Evolutionary conservation across 2,113 vertebrate genomes (phyloP).

Genomic region (Anhinga anhinga): DNA sequence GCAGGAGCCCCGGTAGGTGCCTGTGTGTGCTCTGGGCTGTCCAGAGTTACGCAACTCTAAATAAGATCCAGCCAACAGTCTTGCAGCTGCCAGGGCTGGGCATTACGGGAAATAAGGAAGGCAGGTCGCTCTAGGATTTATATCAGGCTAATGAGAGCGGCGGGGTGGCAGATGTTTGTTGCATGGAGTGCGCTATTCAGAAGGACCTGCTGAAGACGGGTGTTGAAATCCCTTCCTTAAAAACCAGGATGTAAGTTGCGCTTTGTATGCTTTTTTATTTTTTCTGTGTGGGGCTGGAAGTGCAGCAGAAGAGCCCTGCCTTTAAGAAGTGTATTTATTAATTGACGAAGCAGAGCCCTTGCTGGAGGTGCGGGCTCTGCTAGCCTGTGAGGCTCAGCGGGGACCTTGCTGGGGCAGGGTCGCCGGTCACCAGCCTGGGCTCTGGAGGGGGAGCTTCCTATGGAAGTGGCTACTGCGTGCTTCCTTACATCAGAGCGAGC

Average conservation of each 20-base stretch:
- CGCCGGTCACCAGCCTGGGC: not conserved
- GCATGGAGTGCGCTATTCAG: accelerated
- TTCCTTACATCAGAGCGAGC: accelerated
- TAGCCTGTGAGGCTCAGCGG: not conserved
- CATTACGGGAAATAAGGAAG: accelerated
- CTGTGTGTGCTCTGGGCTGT: not conserved
- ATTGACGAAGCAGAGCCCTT: accelerated
- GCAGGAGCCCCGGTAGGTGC: not conserved
- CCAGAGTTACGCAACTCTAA: not conserved
- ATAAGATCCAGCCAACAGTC: accelerated
- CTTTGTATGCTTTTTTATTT: not conserved
- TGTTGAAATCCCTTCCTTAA: not conserved
- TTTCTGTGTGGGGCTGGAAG: not conserved
- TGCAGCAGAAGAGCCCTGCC: not conserved
- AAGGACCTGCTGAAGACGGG: accelerated
- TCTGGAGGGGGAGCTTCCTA: not conserved
- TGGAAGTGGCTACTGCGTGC: accelerated
- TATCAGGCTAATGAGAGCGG: not conserved
- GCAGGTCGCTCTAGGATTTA: accelerated
- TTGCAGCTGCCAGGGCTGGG: not conserved
- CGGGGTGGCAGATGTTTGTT: accelerated
- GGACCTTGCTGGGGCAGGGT: accelerated
- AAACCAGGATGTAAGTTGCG: not conserved
- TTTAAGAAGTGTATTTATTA: accelerated
- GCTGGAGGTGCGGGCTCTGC: not conserved